Conservation (phyloP, 1,140 invertebrate genomes). For the Drosophila sulfurigaster region DNA sequence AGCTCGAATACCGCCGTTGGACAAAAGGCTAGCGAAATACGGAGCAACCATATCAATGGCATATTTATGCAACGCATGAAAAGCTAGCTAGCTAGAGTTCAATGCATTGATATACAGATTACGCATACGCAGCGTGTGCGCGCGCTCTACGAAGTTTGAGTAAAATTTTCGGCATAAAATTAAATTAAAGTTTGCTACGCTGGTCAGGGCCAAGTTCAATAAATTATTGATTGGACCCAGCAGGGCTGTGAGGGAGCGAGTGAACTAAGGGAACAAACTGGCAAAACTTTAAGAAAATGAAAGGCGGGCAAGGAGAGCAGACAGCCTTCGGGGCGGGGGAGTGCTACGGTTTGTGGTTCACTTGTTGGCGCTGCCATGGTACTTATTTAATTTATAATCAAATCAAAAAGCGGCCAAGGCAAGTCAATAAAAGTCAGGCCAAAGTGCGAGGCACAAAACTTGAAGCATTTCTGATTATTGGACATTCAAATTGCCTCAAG, state of each 20-base stretch:
- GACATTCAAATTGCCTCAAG: conserved; percentile 80
- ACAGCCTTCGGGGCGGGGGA: conserved; percentile 46
- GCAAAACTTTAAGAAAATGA: conserved; percentile 53
- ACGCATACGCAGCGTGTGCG: conserved; percentile 47
- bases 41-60: conserved; percentile 51
- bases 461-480: conserved; percentile 77
- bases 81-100: conserved; percentile 41
- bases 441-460: conserved; percentile 55
- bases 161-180: conserved; percentile 43
- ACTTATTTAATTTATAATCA: conserved; percentile 77
- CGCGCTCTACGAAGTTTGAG: not conserved
- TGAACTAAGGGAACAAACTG: conserved; percentile 9
- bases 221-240: conserved; percentile 68
- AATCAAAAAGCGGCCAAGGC: conserved; percentile 61
- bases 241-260: not conserved
- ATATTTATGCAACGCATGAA: conserved; percentile 59
- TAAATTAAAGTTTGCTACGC: conserved; percentile 56
- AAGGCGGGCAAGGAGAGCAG: not conserved
- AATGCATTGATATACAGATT: conserved; percentile 67
- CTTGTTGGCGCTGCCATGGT: conserved; percentile 41
- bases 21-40: conserved; percentile 25
- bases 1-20: not conserved
- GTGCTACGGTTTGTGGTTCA: conserved; percentile 37
- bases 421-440: conserved; percentile 75
- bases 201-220: conserved; percentile 42